Evolutionary conservation across 2,888 invertebrate species (phyloP).

Genomic region (Carabus problematicus): DNA sequence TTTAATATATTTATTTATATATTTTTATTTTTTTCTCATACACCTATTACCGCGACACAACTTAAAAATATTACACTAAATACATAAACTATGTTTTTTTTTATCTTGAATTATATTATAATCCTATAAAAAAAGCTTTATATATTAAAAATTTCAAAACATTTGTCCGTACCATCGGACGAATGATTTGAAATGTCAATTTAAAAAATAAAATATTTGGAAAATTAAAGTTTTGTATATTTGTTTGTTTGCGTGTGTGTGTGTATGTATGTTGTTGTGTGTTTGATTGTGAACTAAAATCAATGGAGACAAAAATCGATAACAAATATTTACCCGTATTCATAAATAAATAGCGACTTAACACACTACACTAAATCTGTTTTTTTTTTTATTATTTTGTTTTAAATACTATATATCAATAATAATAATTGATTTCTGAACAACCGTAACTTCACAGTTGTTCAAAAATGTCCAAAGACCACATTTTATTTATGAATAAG

Average conservation of each 20-base stretch:
- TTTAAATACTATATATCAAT: too few species aligned
- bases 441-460: background rate
- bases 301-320: conserved; percentile 12
- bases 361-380: too few species aligned
- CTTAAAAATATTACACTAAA: conserved; percentile 40
- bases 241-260: too few species aligned
- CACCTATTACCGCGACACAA: conserved; percentile 40
- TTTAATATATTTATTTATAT: conserved; percentile 36
- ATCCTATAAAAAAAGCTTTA: conserved; percentile 29
- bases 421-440: too few species aligned
- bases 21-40: conserved; percentile 38
- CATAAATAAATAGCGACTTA: conserved; percentile 38
- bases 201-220: conserved; percentile 16
- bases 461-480: conserved; percentile 16
- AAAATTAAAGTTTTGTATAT: background rate
- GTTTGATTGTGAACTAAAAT: conserved; percentile 18
- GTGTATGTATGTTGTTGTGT: too few species aligned
- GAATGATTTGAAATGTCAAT: conserved; percentile 28
- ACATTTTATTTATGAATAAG: conserved; percentile 41
- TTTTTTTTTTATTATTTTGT: too few species aligned
- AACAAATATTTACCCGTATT: conserved; percentile 35
- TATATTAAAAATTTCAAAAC: conserved; percentile 30
- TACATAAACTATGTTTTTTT: conserved; percentile 31
- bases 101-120: conserved; percentile 10
- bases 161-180: background rate